Evolutionary conservation across 2,797 vertebrate genomes (phyloP), one percentile per base, ranked within the genome.

Genomic region (Clamator glandarius): DNA sequence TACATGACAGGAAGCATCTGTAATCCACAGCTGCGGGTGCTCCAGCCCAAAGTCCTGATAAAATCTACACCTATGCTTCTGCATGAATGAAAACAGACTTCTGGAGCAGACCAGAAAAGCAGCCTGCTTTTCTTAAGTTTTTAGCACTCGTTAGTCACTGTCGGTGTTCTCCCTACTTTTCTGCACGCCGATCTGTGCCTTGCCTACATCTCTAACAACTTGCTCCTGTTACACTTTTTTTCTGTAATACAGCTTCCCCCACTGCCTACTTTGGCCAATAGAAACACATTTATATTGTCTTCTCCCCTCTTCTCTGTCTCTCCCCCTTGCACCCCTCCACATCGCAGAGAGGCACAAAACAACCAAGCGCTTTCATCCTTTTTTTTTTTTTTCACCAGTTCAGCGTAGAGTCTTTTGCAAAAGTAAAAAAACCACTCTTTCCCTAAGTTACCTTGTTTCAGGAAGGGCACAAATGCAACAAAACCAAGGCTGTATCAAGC

Each of bases 1-100:
- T 97, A 93, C 95, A 94, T 97, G 95, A 96, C 96, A 97, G 96
- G 96, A 97, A 97, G 95, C 96, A 96, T 97, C 97, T 97, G 96
- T 96, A 97, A 92, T 97, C 95, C 96, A 95, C 96, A 96, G 93
- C 93, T 96, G 93, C 95, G 94, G 93, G 96, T 96, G 81, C 96
- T 97, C 94, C 89, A 93, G 93, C 95, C 90, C 94, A 88, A 92
- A 96, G 87, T 93, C 81, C 82, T 92, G 94, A 97, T 96, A 96
- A 96, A 96, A 96, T 97, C 96, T 96, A 96, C 94, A 97, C 93
- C 95, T 97, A 94, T 92, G 89, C 95, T 96, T 94, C 93, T 96
- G 94, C 94, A 91, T 94, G 90, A 96, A 97, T 95, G 94, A 92
- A 95, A 97, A 94, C 85, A 97, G 96, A 91, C 94, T 94, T 90